phyloP scores from a whole-genome alignment of 2,797 vertebrate genomes.

The Platyrinchus mystaceus region DNA sequence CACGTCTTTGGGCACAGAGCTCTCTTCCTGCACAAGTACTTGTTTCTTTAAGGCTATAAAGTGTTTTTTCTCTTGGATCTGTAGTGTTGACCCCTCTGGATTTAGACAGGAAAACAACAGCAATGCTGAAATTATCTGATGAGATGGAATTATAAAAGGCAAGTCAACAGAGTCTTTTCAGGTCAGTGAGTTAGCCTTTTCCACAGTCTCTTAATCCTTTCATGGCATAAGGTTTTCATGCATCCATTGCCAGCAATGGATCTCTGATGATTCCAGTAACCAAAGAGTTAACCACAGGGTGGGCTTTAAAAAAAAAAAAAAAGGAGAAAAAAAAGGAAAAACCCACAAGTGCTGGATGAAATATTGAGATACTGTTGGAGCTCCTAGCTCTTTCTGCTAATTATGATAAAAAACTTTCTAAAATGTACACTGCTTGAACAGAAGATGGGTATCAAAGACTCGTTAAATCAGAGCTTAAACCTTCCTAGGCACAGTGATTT shows the following conservation, averaged over 20 bases:
- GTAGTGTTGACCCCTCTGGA: conserved; percentile 26
- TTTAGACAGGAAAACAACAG: conserved; percentile 29
- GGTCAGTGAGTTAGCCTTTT: not conserved
- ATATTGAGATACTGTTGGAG: not conserved
- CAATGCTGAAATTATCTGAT: conserved; percentile 1
- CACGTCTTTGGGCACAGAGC: not conserved
- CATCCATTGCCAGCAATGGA: conserved; percentile 55
- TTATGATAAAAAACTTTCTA: conserved; percentile 43
- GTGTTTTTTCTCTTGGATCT: conserved; percentile 10
- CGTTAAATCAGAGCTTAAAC: conserved; percentile 41
- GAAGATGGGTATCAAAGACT: conserved; percentile 26
- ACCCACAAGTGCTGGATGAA: not conserved
- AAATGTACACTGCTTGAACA: conserved; percentile 35
- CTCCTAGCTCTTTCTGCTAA: conserved; percentile 22
- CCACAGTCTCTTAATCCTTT: conserved; percentile 22
- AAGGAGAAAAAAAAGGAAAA: not conserved
- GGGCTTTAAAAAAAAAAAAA: not conserved
- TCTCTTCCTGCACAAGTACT: not conserved
- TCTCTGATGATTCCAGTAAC: not conserved
- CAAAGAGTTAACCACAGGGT: not conserved
- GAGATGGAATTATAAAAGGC: conserved; percentile 35
- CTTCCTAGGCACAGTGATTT: conserved; percentile 11
- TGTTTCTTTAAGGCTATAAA: conserved; percentile 14
- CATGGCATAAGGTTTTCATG: not conserved
- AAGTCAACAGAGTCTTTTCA: conserved; percentile 15